Evolutionary conservation across 2,113 vertebrate genomes (phyloP).

Genomic region (Pyxicephalus adspersus): DNA sequence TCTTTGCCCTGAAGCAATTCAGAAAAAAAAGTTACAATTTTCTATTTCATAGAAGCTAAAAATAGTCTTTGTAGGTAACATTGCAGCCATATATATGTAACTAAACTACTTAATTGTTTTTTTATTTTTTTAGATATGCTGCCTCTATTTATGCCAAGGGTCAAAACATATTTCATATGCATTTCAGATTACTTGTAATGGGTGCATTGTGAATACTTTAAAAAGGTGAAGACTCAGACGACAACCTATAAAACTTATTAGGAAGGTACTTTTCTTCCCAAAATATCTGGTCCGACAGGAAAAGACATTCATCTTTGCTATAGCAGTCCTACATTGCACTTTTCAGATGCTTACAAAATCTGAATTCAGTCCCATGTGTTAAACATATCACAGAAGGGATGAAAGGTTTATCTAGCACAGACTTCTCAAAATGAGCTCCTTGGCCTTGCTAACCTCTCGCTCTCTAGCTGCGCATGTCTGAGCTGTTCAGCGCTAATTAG

Average conservation of each 20-base stretch:
- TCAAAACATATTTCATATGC: too few species aligned
- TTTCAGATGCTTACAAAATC: conserved; percentile 20
- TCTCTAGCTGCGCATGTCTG: conserved; percentile 43
- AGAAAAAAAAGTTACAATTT: too few species aligned
- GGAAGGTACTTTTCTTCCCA: background rate
- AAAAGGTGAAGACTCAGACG: background rate
- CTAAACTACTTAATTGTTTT: too few species aligned
- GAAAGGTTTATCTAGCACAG: conserved; percentile 37
- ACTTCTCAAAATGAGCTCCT: conserved; percentile 39
- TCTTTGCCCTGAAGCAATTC: too few species aligned
- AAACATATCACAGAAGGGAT: conserved; percentile 27
- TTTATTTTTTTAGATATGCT: too few species aligned
- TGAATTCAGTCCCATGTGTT: conserved; percentile 42
- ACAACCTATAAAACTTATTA: conserved; percentile 4
- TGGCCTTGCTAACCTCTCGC: conserved; percentile 45
- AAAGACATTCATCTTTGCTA: conserved; percentile 13
- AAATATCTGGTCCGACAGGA: background rate
- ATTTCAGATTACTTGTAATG: too few species aligned
- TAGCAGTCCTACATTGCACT: background rate
- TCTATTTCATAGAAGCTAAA: too few species aligned
- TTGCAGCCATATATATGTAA: too few species aligned
- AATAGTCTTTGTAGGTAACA: too few species aligned
- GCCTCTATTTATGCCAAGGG: background rate
- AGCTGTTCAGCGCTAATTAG: conserved; percentile 38
- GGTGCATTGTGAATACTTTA: too few species aligned